Percentiles rank a stretch among this genome's conserved stretches.
phyloP scores from a whole-genome alignment of 2,113 vertebrate species.

The Talpa occidentalis region DNA sequence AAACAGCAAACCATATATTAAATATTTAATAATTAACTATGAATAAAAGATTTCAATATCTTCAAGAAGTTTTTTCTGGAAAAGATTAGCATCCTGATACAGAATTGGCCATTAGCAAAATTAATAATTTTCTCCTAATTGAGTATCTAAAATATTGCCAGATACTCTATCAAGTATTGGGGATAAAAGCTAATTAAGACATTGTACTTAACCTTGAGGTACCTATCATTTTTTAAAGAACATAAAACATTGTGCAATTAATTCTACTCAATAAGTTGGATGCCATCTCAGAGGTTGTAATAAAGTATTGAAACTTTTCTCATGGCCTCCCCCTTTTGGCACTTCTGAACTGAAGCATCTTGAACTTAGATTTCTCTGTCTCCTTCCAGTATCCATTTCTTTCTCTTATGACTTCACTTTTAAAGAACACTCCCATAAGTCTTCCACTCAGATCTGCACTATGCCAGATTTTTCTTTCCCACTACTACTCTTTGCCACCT shows the following conservation, averaged over 20 bases:
- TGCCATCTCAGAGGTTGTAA: not conserved
- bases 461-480: not conserved
- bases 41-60: conserved; percentile 14
- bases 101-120: conserved; percentile 4
- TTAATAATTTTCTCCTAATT: not conserved
- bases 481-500: not conserved
- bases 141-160: not conserved
- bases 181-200: not conserved
- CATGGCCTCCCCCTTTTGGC: not conserved
- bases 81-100: not conserved
- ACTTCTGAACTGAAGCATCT: not conserved
- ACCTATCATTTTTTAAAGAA: not conserved
- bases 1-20: not conserved
- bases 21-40: not conserved
- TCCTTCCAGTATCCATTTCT: not conserved
- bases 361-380: not conserved
- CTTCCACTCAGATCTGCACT: not conserved
- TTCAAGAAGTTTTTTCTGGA: not conserved
- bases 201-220: not conserved
- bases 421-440: not conserved
- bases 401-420: not conserved
- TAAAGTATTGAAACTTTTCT: not conserved
- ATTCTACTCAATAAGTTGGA: not conserved
- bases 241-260: not conserved
- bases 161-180: not conserved